Base-by-base conservation (phyloP, 2,888 invertebrate genomes). In the Eretmocerus hayati region DNA sequence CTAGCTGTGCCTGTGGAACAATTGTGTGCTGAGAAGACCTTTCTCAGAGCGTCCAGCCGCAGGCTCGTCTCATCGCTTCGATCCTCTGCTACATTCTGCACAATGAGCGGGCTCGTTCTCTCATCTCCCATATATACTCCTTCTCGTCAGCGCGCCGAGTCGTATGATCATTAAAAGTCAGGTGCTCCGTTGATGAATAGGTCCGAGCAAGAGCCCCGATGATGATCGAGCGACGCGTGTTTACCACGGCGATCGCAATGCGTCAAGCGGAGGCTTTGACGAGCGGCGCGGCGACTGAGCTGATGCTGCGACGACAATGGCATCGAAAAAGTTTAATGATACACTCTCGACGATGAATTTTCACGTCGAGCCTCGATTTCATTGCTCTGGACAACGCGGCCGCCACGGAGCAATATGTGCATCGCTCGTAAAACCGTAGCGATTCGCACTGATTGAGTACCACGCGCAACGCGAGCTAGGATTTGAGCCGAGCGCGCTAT, bases 181-280 rank as follows among this genome's bases (percentile, higher is more conserved):
- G 42, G 42, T 50, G 46, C 26, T 39, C n/a, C n/a, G n/a, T 42
- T 42, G 42, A 50, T 46, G 46, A 50, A 50, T 42, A 38, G 48
- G n/a, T n/a, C n/a, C 18, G 26, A n/a, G 30, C 21, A 20, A 18
- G 23, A 2, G 30, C 11, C 4, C 4, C 5, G 5, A 15, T 19
- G 39, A 30, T 39, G 33, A 48, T 43, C 32, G 39, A 48, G 39
- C 33, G 48, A 39, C 38, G 42, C 38, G 26, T 42, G 38, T 31
- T 39, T 23, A 13, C 16, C 16, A 26, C n/a, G n/a, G 5, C 19
- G 9, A 9, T 11, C 16, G 18, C 36, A 5, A n/a, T n/a, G n/a
- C n/a, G n/a, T n/a, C n/a, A n/a, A n/a, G 21, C 30, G 1, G 9
- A n/a, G n/a, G n/a, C n/a, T n/a, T n/a, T n/a, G n/a, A n/a, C n/a